Conservation (phyloP, 2,888 invertebrate genomes). For the Cryptocephalus moraei region DNA sequence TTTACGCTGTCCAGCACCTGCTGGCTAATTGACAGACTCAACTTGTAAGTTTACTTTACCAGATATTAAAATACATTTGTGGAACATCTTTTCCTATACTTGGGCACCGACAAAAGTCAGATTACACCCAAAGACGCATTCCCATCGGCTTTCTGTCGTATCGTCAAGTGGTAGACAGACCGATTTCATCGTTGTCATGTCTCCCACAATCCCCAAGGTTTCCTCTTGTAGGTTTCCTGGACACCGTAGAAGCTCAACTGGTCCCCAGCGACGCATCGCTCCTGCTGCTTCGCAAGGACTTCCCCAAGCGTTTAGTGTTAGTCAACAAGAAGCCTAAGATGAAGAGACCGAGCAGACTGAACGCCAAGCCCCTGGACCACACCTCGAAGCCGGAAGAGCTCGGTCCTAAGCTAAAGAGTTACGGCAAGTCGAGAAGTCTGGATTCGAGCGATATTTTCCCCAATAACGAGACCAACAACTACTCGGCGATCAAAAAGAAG, state of each 20-base stretch:
- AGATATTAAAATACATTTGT: too few species aligned
- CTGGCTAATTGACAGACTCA: too few species aligned
- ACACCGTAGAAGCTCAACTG: conserved; percentile 66
- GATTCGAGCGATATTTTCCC: conserved; percentile 75
- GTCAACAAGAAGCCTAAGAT: conserved; percentile 47
- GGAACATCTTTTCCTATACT: too few species aligned
- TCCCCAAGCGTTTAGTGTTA: conserved; percentile 65
- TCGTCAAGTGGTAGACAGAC: too few species aligned
- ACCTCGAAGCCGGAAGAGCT: conserved; percentile 18
- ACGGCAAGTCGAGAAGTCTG: conserved; percentile 73
- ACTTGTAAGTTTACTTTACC: too few species aligned
- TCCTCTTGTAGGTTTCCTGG: conserved; percentile 40
- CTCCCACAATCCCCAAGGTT: too few species aligned
- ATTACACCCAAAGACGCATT: too few species aligned
- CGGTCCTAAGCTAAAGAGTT: conserved; percentile 40
- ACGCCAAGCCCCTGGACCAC: conserved; percentile 15
- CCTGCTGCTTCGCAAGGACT: conserved; percentile 60
- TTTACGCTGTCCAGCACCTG: too few species aligned
- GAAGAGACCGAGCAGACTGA: conserved; percentile 21
- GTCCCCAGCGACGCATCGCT: conserved; percentile 65
- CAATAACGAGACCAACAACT: conserved; percentile 29
- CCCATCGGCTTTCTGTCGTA: too few species aligned
- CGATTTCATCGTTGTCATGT: too few species aligned
- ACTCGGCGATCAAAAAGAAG: conserved; percentile 16
- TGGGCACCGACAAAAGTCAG: too few species aligned